Evolutionary conservation across 2,113 vertebrate genomes (phyloP).

Genomic region (Xiphias gladius): DNA sequence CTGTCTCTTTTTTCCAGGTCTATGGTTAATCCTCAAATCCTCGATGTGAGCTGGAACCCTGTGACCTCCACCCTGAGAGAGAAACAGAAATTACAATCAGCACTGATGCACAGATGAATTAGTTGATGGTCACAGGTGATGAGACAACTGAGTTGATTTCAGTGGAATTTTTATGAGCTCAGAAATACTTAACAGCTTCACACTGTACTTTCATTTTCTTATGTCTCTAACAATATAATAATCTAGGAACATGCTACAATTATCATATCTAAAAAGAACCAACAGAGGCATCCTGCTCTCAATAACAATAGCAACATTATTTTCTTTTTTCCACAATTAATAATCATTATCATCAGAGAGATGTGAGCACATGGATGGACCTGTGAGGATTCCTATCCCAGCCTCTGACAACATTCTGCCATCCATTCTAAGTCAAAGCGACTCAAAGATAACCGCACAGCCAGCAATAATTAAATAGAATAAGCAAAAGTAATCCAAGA

Average conservation of each 20-base stretch:
- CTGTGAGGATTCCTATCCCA: constrained; percentile 47
- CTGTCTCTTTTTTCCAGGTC: constrained; percentile 51
- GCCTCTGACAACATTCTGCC: constrained; percentile 41
- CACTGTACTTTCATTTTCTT: not conserved
- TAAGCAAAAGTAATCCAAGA: constrained; percentile 50
- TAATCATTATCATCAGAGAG: constrained; percentile 28
- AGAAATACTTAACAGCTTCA: constrained; percentile 7
- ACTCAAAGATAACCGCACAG: constrained; percentile 23
- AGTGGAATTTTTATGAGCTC: constrained; percentile 15
- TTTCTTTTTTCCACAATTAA: constrained; percentile 35
- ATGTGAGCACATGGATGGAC: constrained; percentile 37
- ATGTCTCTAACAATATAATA: not conserved
- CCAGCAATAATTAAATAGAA: constrained; percentile 39
- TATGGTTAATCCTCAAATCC: constrained; percentile 63
- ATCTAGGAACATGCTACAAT: not conserved
- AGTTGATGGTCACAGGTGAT: constrained; percentile 6
- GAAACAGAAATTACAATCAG: constrained; percentile 59
- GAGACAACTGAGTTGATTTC: not conserved
- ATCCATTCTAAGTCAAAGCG: constrained; percentile 33
- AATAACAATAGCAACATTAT: constrained; percentile 5
- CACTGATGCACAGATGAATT: constrained; percentile 27
- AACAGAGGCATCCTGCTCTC: constrained; percentile 1
- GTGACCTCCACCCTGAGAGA: constrained; percentile 72
- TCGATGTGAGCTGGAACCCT: constrained; percentile 60
- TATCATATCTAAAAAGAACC: constrained; percentile 10